Evolutionary conservation across 2,113 vertebrate species (phyloP).

Genomic region (Anolis sagrei): DNA sequence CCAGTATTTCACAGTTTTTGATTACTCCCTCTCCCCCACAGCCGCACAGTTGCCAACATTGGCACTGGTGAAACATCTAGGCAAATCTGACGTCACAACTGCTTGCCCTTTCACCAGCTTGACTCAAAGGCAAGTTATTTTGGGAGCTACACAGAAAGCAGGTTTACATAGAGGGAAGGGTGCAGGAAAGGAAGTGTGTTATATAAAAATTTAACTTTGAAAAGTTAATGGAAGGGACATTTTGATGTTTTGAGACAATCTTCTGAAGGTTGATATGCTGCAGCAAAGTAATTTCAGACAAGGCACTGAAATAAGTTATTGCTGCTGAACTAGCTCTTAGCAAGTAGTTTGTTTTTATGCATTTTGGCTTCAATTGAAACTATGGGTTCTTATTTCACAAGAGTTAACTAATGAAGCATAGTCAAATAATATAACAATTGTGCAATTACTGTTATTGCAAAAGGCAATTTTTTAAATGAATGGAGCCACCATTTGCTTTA

Average conservation of each 20-base stretch:
- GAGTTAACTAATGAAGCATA: too few species aligned
- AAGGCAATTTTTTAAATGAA: too few species aligned
- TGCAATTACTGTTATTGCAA: not conserved
- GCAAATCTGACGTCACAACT: not conserved
- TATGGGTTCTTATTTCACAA: not conserved
- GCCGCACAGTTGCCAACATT: not conserved
- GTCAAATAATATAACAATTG: not conserved
- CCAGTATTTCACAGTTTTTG: not conserved
- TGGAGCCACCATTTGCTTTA: not conserved
- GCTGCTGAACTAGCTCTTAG: not conserved
- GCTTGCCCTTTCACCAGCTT: constrained; percentile 1
- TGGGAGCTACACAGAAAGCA: constrained; percentile 2
- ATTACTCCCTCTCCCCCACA: not conserved
- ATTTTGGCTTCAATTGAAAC: not conserved
- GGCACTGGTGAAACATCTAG: not conserved
- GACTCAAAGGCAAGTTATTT: constrained; percentile 39
- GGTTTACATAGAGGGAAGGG: not conserved
- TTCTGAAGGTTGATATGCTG: not conserved
- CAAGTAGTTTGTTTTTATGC: not conserved
- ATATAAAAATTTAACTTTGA: not conserved
- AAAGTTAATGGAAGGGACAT: not conserved
- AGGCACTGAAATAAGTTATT: not conserved
- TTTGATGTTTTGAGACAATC: not conserved
- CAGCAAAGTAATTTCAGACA: not conserved
- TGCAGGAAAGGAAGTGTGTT: not conserved